These are phyloP conservation scores for Chaetura pelagica DNA, from an alignment of 2,113 vertebrate species.

Conservation along the genomic window DNA sequence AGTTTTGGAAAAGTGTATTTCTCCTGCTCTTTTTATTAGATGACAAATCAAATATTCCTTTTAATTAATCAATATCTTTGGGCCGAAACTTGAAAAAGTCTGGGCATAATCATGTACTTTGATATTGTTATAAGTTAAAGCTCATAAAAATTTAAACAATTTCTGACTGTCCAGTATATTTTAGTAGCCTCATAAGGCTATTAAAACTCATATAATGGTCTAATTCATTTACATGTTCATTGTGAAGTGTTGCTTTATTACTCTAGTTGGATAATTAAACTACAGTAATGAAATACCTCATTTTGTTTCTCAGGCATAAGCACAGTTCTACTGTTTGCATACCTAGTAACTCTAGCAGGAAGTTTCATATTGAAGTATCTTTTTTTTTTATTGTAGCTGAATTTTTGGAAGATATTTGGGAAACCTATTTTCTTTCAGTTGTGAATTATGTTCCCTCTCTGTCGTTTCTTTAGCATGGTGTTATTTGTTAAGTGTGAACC, in stretches of 20 bases:
- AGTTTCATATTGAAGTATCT: not conserved
- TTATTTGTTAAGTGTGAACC: slow-evolving; percentile 1
- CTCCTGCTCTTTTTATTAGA: not conserved
- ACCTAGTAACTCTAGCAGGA: not conserved
- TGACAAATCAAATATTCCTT: not conserved
- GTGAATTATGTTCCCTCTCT: not conserved
- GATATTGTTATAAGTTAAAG: not conserved
- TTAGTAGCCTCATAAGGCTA: not conserved
- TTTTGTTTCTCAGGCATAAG: not conserved
- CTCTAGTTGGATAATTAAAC: not conserved
- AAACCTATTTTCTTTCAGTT: not conserved
- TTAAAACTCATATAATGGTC: not conserved
- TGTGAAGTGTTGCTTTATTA: not conserved
- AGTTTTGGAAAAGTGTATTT: not conserved
- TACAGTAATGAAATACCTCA: not conserved
- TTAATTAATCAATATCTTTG: not conserved
- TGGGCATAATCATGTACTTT: not conserved
- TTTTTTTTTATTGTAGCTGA: not conserved
- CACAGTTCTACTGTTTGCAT: not conserved
- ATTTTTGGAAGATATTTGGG: not conserved
- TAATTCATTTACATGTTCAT: not conserved
- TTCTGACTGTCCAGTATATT: not conserved
- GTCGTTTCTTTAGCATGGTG: not conserved
- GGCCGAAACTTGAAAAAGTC: not conserved
- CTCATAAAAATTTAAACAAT: not conserved